Evolutionary conservation across 2,888 invertebrate genomes (phyloP).

Genomic region (Cheiracanthium punctorium): DNA sequence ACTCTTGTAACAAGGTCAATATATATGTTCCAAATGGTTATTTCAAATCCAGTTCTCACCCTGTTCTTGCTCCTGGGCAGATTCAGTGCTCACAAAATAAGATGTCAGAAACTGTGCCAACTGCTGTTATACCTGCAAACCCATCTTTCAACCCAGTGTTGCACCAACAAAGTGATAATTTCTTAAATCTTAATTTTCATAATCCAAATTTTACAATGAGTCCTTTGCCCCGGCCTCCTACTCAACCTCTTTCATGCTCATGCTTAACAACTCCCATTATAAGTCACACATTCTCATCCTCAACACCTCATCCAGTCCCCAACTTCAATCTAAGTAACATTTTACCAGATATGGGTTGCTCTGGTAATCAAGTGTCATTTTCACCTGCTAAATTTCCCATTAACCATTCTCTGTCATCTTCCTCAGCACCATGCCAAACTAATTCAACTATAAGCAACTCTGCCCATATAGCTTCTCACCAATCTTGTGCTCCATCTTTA

Average conservation of each 20-base stretch:
- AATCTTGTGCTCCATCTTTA: constrained; percentile 74
- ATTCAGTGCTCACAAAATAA: constrained; percentile 51
- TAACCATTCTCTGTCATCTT: constrained; percentile 52
- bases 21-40: constrained; percentile 58
- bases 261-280: constrained; percentile 57
- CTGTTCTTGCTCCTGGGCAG: constrained; percentile 43
- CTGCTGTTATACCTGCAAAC: constrained; percentile 49
- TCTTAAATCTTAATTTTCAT: constrained; percentile 67
- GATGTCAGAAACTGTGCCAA: constrained; percentile 29
- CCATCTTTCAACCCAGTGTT: constrained; percentile 62
- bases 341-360: constrained; percentile 70
- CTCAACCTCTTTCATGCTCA: constrained; percentile 52
- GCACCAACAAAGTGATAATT: constrained; percentile 67
- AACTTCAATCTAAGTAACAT: constrained; percentile 72
- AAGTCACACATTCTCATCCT: constrained; percentile 52
- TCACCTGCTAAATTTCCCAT: constrained; percentile 70
- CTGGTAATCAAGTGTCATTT: constrained; percentile 58
- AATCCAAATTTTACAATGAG: constrained; percentile 67
- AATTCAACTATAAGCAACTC: constrained; percentile 72
- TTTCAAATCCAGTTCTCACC: constrained; percentile 44
- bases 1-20: constrained; percentile 40
- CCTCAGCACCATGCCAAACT: constrained; percentile 48
- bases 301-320: constrained; percentile 65
- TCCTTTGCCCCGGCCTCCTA: constrained; percentile 61
- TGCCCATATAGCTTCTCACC: constrained; percentile 75